phyloP scores from a whole-genome alignment of 2,797 vertebrate species.

The Tokudaia tokunoshimensis region DNA sequence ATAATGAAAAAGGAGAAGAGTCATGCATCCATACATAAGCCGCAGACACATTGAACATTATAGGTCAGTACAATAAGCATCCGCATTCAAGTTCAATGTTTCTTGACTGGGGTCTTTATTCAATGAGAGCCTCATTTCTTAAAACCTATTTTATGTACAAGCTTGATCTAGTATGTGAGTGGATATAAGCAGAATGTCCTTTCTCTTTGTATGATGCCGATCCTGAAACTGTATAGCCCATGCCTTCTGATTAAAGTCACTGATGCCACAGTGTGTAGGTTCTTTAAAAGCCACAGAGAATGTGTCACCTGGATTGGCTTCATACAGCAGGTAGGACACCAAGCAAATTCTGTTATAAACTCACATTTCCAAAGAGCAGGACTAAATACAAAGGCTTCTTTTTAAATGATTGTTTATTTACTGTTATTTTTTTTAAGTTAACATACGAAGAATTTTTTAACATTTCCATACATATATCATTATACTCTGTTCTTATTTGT shows the following conservation, averaged over 20 bases:
- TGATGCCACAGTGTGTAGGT: not conserved
- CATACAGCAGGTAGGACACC: not conserved
- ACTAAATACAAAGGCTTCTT: not conserved
- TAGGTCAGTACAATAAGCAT: not conserved
- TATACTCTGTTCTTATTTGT: not conserved
- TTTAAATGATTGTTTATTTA: not conserved
- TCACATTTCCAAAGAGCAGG: slow-evolving; percentile 14
- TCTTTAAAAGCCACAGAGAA: not conserved
- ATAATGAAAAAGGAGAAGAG: slow-evolving; percentile 37
- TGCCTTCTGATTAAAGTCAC: not conserved
- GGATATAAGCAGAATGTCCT: not conserved
- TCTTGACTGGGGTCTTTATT: not conserved
- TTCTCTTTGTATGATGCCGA: not conserved
- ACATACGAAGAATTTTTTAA: not conserved
- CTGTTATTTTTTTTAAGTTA: not conserved
- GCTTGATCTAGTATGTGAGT: not conserved
- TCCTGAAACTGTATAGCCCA: not conserved
- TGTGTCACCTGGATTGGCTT: slow-evolving; percentile 26
- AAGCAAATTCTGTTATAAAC: not conserved
- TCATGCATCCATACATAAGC: not conserved
- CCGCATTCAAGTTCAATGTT: not conserved
- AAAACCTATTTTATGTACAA: not conserved
- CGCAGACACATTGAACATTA: not conserved
- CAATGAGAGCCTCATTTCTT: not conserved
- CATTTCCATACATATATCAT: not conserved